These are phyloP conservation scores for Zaprionus gabonicus DNA, from an alignment of 1,140 invertebrate genomes.

Conservation along the genomic window DNA sequence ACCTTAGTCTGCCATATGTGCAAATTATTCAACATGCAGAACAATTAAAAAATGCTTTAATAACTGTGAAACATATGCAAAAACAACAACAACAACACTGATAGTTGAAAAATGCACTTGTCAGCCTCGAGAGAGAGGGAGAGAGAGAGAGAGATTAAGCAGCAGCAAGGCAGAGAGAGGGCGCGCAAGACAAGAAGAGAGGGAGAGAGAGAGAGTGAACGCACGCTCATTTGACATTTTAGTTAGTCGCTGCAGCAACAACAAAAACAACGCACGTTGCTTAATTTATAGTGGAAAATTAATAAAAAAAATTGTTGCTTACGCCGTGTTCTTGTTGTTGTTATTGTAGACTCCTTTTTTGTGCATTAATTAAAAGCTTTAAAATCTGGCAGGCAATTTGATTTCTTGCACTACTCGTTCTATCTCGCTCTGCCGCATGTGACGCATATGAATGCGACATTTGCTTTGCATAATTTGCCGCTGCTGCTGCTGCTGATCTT, in stretches of 20 bases:
- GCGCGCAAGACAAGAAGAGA: neutral
- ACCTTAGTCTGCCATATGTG: conserved; percentile 63
- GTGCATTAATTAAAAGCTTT: conserved; percentile 46
- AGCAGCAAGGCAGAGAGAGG: conserved; percentile 6
- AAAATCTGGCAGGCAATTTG: conserved; percentile 49
- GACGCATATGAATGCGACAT: conserved; percentile 38
- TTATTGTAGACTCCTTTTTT: conserved; percentile 14
- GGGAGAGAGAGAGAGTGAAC: conserved; percentile 10
- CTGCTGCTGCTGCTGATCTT: conserved; percentile 12
- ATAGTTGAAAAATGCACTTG: conserved; percentile 50
- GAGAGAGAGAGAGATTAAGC: conserved; percentile 3
- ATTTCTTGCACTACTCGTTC: conserved; percentile 22
- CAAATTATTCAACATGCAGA: conserved; percentile 55
- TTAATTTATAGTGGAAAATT: conserved; percentile 61
- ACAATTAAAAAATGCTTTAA: conserved; percentile 29
- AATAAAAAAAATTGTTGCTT: conserved; percentile 38
- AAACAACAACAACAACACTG: conserved; percentile 11
- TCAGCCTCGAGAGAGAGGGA: conserved; percentile 21
- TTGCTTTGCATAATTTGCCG: conserved; percentile 34
- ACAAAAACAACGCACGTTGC: conserved; percentile 30
- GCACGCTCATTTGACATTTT: conserved; percentile 55
- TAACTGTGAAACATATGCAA: conserved; percentile 16
- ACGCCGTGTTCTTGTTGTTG: conserved; percentile 1
- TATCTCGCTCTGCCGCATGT: conserved; percentile 11
- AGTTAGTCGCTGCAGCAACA: conserved; percentile 46